Conservation (phyloP, 2,797 vertebrate genomes). For the Eospalax fontanierii region DNA sequence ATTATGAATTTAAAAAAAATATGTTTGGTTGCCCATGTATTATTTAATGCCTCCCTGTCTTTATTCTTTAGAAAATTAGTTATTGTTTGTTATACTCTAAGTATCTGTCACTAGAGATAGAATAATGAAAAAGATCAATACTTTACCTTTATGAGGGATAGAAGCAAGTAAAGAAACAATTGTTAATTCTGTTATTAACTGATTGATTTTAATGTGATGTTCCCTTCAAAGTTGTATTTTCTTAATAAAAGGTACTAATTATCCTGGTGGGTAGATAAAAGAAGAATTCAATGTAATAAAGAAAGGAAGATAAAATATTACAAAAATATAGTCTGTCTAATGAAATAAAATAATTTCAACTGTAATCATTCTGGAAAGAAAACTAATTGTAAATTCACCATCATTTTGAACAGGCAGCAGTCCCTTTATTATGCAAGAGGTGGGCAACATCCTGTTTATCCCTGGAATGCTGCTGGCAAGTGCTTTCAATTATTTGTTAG, state of each 20-base stretch:
- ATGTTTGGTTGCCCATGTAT: not conserved
- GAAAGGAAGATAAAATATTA: not conserved
- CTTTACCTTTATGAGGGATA: not conserved
- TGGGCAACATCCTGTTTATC: not conserved
- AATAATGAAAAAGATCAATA: not conserved
- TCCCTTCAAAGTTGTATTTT: slow-evolving; percentile 43
- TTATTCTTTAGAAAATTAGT: slow-evolving; percentile 42
- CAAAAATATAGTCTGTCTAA: not conserved
- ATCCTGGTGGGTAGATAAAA: slow-evolving; percentile 24
- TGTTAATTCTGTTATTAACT: slow-evolving; percentile 30
- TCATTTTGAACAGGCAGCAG: slow-evolving; percentile 64
- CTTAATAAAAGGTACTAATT: slow-evolving; percentile 59
- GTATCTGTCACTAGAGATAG: slow-evolving; percentile 16
- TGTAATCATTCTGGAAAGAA: slow-evolving; percentile 60
- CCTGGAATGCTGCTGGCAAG: slow-evolving; percentile 1
- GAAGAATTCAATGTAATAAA: slow-evolving; percentile 54
- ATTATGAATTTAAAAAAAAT: slow-evolving; percentile 30
- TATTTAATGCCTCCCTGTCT: not conserved
- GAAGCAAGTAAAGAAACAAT: not conserved
- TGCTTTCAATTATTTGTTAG: slow-evolving; percentile 59
- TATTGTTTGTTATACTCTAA: not conserved
- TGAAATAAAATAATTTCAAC: slow-evolving; percentile 45
- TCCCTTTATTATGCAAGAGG: not conserved
- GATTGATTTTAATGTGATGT: slow-evolving; percentile 48
- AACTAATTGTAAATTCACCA: slow-evolving; percentile 64